Evolutionary conservation across 2,888 invertebrate species (phyloP), one percentile per base, ranked within the genome.

Genomic region (Cabera pusaria): DNA sequence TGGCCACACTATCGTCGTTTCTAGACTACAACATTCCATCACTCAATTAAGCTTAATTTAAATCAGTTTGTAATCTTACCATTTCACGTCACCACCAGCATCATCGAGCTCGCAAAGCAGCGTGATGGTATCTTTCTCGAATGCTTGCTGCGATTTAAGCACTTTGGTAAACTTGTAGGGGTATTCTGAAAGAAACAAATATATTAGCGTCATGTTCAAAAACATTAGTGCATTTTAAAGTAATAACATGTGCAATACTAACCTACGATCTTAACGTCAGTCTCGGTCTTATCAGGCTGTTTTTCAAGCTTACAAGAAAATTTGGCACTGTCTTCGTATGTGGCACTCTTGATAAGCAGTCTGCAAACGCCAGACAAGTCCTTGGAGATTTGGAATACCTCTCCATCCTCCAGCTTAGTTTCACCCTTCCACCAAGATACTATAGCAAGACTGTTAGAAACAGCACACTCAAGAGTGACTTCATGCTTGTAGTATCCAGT

Each of bases 81-180:
- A 99, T 82, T 95, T 93, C 0, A 98, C 98, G 47, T 97, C 97
- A 49, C 99, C 99, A 56, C 94, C 94, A 24, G 95, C 97, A 79
- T 99, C 99, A 65, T 99, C 98, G 44, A 99, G 92, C 81, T 99
- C 99, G 75, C 99, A 99, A 42, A 97, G 93, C 43, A 99, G 90
- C 0, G 96, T 96, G 11, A 98, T 93, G 7, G 96, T 96, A 58
- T 98, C 98, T 70, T 98, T 97, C 79, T 99, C 99, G 34, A 95
- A 93, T 34, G 96, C 94, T 65, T 98, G 97, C 73, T 97, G 95
- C 44, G 97, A 97, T 74, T 98, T 98, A 29, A 99, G 91, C 6
- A 97, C 96, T 79, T 98, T 98, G 28, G 93, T 98, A 90, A 97
- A 97, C 75, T 96, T 97, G 82, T 96, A 97, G 8, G 97, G 97